These are phyloP conservation scores for Hyalella azteca DNA, from an alignment of 2,888 invertebrate species.

Conservation along the genomic window DNA sequence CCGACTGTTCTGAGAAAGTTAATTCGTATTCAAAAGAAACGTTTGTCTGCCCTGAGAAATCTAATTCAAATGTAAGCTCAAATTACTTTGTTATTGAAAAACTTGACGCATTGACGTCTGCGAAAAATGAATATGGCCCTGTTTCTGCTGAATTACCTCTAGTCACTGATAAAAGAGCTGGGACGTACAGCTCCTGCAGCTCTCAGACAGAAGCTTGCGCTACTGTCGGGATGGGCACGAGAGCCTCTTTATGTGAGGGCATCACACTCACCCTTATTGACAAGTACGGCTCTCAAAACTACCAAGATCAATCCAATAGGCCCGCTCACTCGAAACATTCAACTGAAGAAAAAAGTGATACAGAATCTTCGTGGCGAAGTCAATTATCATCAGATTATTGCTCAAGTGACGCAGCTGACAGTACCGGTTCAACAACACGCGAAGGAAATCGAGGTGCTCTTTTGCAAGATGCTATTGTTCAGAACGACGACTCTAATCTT, in stretches of 20 bases:
- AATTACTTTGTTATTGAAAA: background rate
- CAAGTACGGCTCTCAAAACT: background rate
- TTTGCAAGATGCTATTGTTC: constrained; percentile 12
- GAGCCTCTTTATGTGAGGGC: background rate
- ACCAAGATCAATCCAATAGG: too few species aligned
- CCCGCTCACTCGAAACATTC: too few species aligned
- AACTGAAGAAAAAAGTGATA: background rate
- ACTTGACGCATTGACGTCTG: background rate
- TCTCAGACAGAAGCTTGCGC: constrained; percentile 52
- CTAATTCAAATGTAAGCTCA: too few species aligned
- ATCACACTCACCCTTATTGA: constrained; percentile 4
- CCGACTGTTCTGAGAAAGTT: too few species aligned
- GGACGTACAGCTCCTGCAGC: constrained; percentile 45
- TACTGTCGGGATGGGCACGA: background rate
- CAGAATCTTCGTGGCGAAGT: background rate
- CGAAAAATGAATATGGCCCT: background rate
- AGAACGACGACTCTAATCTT: background rate
- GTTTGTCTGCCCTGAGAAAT: too few species aligned
- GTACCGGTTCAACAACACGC: background rate
- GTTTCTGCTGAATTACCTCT: background rate
- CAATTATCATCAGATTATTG: background rate
- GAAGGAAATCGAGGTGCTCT: background rate
- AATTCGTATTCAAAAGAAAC: too few species aligned
- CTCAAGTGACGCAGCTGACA: background rate
- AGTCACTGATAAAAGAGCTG: background rate